Conservation (phyloP, 2,797 vertebrate species). For the Rachycentron canadum region DNA sequence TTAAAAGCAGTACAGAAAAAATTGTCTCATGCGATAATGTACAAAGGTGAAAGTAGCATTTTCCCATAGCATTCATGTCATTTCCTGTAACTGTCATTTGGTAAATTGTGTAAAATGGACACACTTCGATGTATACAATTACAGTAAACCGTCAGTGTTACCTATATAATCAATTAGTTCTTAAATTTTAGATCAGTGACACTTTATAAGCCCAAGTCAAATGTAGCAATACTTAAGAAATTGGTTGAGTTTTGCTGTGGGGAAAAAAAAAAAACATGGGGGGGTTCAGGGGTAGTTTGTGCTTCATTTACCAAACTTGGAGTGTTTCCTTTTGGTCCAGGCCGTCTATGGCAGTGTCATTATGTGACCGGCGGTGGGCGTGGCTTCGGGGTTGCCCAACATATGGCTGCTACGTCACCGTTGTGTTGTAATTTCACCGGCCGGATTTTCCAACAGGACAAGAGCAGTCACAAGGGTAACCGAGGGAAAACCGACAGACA, state of each 20-base stretch:
- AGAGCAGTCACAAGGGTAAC: neutral
- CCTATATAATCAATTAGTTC: too few relatives aligned
- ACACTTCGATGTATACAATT: too few relatives aligned
- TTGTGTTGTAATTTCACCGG: neutral
- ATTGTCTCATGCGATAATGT: too few relatives aligned
- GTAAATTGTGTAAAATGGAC: too few relatives aligned
- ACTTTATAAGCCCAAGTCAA: too few relatives aligned
- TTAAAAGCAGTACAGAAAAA: too few relatives aligned
- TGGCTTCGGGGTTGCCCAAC: slow-evolving; percentile 39
- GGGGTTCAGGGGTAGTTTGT: neutral
- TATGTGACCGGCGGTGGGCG: slow-evolving; percentile 15
- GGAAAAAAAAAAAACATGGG: too few relatives aligned
- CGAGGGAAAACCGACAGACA: neutral
- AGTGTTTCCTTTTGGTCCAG: neutral
- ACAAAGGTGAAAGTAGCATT: too few relatives aligned
- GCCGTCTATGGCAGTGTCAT: slow-evolving; percentile 27
- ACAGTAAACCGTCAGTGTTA: too few relatives aligned
- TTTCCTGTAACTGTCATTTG: too few relatives aligned
- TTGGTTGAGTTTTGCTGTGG: neutral
- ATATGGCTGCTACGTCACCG: slow-evolving; percentile 28
- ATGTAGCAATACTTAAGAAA: neutral
- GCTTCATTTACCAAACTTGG: neutral
- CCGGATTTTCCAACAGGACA: slow-evolving; percentile 8
- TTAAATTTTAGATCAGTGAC: too few relatives aligned
- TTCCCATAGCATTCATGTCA: too few relatives aligned